A percentile compares a stretch with the other conserved stretches of the same genome.
Evolutionary conservation across 1,140 invertebrate genomes (phyloP).

Genomic region (Melitaea cinxia): DNA sequence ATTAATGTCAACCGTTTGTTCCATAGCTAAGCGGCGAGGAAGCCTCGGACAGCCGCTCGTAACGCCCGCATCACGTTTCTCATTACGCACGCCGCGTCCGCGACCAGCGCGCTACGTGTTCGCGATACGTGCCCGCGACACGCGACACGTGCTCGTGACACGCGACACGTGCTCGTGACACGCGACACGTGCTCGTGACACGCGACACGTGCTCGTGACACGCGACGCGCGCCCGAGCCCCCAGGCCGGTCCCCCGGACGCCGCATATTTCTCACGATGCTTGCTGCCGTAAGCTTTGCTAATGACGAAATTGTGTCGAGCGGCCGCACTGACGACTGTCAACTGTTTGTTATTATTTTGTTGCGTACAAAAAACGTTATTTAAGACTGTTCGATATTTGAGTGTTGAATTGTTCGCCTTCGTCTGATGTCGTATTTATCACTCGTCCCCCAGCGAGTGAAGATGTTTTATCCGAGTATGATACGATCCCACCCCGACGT

Average conservation of each 20-base stretch:
- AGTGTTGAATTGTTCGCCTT: conserved; percentile 70
- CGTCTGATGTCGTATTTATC: conserved; percentile 62
- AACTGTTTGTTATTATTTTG: conserved; percentile 67
- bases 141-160: conserved; percentile 27
- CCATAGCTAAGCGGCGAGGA: conserved; percentile 36
- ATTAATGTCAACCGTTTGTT: conserved; percentile 3
- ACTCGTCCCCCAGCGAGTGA: conserved; percentile 45
- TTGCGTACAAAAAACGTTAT: conserved; percentile 77
- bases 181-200: conserved; percentile 9
- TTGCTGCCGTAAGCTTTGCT: conserved; percentile 78
- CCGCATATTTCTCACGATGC: conserved; percentile 73
- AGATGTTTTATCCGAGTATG: conserved; percentile 51
- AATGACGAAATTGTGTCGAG: conserved; percentile 69
- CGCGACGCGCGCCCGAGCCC: not conserved
- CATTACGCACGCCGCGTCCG: conserved; percentile 44
- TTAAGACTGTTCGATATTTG: conserved; percentile 77
- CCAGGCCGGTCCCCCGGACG: conserved; percentile 44
- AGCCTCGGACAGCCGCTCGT: conserved; percentile 33
- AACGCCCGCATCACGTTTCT: conserved; percentile 41
- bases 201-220: conserved; percentile 33
- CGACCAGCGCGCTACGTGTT: conserved; percentile 14
- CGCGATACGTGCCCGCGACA: conserved; percentile 10
- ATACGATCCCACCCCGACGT: conserved; percentile 63
- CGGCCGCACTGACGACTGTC: conserved; percentile 55
- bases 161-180: conserved; percentile 33